Evolutionary conservation across 2,888 invertebrate genomes (phyloP).

Genomic region (Physocephala rufipes): DNA sequence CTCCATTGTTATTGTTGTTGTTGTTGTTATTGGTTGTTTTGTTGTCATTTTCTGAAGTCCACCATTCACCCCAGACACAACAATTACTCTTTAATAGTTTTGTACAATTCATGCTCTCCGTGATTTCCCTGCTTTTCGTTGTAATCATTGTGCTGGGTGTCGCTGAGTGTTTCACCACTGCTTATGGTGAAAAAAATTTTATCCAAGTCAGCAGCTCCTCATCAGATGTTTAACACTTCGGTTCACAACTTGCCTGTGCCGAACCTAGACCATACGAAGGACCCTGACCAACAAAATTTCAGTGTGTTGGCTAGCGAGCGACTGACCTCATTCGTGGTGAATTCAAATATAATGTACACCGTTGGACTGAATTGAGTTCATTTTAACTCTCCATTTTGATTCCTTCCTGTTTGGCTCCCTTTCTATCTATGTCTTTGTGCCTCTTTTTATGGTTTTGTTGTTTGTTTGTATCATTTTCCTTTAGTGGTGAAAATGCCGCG

Average conservation of each 20-base stretch:
- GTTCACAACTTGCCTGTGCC: no score
- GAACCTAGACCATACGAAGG: no score
- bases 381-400: not conserved
- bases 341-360: not conserved
- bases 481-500: conserved; percentile 24
- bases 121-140: conserved; percentile 21
- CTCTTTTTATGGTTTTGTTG: not conserved
- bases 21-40: no score
- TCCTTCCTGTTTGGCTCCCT: not conserved
- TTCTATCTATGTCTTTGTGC: no score
- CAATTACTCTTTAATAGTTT: no score
- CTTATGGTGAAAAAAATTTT: conserved; percentile 15
- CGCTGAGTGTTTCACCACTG: not conserved
- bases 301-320: not conserved
- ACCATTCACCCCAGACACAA: no score
- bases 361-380: conserved; percentile 22
- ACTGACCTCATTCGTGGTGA: no score
- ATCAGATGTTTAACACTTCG: no score
- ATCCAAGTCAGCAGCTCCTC: no score
- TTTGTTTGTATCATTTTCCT: not conserved
- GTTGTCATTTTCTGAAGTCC: no score
- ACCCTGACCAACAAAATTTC: no score
- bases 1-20: no score
- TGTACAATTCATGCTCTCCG: not conserved
- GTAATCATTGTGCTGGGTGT: not conserved